Percentiles rank a stretch among this genome's conserved stretches.
Evolutionary conservation across 1,140 invertebrate genomes (phyloP).

Genomic region (Augochlora pura): DNA sequence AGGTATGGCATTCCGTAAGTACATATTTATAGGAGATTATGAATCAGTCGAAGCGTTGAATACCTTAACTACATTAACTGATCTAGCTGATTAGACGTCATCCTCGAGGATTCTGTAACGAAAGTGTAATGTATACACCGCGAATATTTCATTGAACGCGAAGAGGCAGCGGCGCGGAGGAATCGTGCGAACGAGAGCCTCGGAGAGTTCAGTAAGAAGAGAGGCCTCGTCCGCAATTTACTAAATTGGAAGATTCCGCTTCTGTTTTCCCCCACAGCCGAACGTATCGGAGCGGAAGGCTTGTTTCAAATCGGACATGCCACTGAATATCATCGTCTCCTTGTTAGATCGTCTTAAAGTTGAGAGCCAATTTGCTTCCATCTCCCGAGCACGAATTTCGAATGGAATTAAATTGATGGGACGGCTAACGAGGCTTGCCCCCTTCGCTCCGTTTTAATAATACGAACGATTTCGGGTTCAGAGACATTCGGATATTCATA

Average conservation of each 20-base stretch:
- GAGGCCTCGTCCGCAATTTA: slow-evolving; percentile 13
- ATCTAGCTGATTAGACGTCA: no score
- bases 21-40: no score
- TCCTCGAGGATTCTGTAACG: no score
- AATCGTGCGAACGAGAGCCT: no score
- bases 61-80: no score
- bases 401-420: no score
- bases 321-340: slow-evolving; percentile 14
- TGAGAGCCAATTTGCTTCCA: no score
- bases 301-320: slow-evolving; percentile 1
- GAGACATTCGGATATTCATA: no score
- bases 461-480: slow-evolving; percentile 10
- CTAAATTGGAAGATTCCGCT: slow-evolving; percentile 35
- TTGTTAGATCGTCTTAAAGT: neutral
- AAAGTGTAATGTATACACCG: no score
- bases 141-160: neutral
- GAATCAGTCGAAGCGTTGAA: no score
- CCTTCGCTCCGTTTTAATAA: neutral
- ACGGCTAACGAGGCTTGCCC: neutral
- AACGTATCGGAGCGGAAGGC: slow-evolving; percentile 4
- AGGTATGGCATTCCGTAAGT: no score
- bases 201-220: neutral
- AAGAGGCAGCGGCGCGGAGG: neutral
- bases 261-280: neutral
- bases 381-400: no score